phyloP scores from a whole-genome alignment of 1,140 invertebrate species.

The Eriosoma lanigerum region DNA sequence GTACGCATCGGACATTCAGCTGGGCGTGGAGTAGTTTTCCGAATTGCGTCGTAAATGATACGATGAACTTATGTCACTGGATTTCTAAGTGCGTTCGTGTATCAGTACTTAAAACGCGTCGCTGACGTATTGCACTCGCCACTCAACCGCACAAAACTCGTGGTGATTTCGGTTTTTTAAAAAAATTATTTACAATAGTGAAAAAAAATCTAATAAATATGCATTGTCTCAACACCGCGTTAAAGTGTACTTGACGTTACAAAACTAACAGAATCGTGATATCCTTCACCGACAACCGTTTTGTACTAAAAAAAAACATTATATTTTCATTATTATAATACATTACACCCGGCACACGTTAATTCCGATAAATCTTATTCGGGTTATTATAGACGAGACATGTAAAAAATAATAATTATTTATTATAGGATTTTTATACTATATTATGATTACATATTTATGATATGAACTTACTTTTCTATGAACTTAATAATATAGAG shows the following conservation, averaged over 20 bases:
- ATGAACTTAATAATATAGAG: too few species aligned
- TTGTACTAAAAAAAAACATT: background rate
- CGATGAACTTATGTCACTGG: background rate
- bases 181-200: slow-evolving; percentile 4
- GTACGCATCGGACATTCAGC: background rate
- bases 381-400: too few species aligned
- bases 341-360: too few species aligned
- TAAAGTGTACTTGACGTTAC: background rate
- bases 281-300: slow-evolving; percentile 11
- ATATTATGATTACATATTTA: too few species aligned
- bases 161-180: background rate
- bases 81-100: slow-evolving; percentile 13
- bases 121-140: background rate
- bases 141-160: background rate
- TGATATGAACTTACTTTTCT: too few species aligned
- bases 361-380: too few species aligned
- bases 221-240: background rate
- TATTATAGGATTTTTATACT: too few species aligned
- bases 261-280: slow-evolving; percentile 32
- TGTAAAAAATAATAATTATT: too few species aligned
- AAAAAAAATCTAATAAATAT: slow-evolving; percentile 15
- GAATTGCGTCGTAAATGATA: slow-evolving; percentile 7
- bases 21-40: background rate
- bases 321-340: too few species aligned
- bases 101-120: slow-evolving; percentile 22